phyloP scores from a whole-genome alignment of 2,888 invertebrate species.

The Drosophila mercatorum region DNA sequence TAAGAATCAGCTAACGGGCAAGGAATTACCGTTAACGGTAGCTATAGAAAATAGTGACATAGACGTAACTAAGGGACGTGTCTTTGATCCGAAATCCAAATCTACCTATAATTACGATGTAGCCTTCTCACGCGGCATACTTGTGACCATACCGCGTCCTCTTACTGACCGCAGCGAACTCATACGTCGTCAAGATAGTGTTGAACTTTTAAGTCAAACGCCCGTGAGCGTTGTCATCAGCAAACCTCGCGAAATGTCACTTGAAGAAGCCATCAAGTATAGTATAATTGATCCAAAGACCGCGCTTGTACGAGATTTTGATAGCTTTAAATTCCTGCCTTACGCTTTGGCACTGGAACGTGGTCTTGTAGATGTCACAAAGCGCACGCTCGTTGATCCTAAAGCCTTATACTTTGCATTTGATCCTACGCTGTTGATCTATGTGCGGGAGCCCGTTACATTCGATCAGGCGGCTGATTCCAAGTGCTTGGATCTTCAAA shows the following conservation, averaged over 20 bases:
- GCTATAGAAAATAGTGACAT: conserved; percentile 93
- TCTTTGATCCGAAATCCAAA: conserved; percentile 92
- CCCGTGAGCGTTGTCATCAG: conserved; percentile 86
- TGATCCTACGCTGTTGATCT: conserved; percentile 90
- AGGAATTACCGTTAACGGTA: conserved; percentile 88
- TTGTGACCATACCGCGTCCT: conserved; percentile 91
- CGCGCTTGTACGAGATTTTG: conserved; percentile 91
- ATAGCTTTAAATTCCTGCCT: conserved; percentile 90
- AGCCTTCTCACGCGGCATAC: conserved; percentile 90
- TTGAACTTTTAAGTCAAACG: conserved; percentile 84
- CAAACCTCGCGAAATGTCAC: conserved; percentile 89
- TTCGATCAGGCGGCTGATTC: conserved; percentile 93
- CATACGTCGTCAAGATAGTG: conserved; percentile 81
- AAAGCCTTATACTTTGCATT: conserved; percentile 90
- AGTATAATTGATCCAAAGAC: conserved; percentile 92
- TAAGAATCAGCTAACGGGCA: conserved; percentile 90
- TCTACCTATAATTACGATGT: conserved; percentile 91
- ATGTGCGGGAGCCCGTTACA: conserved; percentile 90
- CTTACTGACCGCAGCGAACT: conserved; percentile 85
- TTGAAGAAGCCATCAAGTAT: conserved; percentile 93
- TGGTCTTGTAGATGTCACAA: conserved; percentile 88
- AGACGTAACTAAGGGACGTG: conserved; percentile 90
- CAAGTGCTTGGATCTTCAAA: conserved; percentile 89
- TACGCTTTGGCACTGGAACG: conserved; percentile 87
- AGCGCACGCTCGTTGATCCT: conserved; percentile 90